A percentile compares a stretch with the other conserved stretches of the same genome.
Evolutionary conservation across 2,888 invertebrate species (phyloP).

Genomic region (Criorhina ranunculi): DNA sequence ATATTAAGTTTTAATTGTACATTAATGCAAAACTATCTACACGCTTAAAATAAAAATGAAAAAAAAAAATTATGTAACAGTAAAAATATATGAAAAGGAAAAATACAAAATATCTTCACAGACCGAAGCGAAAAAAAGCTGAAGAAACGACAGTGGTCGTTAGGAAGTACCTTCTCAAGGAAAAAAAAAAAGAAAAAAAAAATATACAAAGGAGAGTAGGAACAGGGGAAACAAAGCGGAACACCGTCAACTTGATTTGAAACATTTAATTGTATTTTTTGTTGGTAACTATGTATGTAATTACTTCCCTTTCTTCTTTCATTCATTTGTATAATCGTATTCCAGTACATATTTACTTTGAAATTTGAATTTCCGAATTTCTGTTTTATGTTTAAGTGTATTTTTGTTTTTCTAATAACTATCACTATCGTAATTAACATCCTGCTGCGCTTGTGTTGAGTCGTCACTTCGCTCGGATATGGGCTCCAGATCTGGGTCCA

Average conservation of each 20-base stretch:
- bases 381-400: slow-evolving; percentile 8
- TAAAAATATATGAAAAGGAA: slow-evolving; percentile 28
- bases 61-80: slow-evolving; percentile 39
- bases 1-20: slow-evolving; percentile 58
- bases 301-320: slow-evolving; percentile 38
- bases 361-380: slow-evolving; percentile 54
- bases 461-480: slow-evolving; percentile 84
- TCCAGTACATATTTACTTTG: slow-evolving; percentile 60
- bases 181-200: too few relatives aligned
- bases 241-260: slow-evolving; percentile 46
- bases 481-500: slow-evolving; percentile 83
- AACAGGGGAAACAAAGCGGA: slow-evolving; percentile 25
- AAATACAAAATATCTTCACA: slow-evolving; percentile 48
- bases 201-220: slow-evolving; percentile 56
- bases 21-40: slow-evolving; percentile 73
- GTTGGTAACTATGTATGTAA: slow-evolving; percentile 42
- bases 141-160: slow-evolving; percentile 16
- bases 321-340: slow-evolving; percentile 51
- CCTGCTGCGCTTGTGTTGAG: slow-evolving; percentile 84
- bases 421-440: slow-evolving; percentile 84
- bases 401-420: slow-evolving; percentile 79
- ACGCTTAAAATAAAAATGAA: slow-evolving; percentile 60
- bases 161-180: slow-evolving; percentile 6
- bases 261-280: slow-evolving; percentile 58
- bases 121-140: slow-evolving; percentile 26